A percentile compares a stretch with the other conserved stretches of the same genome.
These are phyloP conservation scores for Clarias laeviceps DNA, from an alignment of 2,797 vertebrate species.

Conservation along the genomic window DNA sequence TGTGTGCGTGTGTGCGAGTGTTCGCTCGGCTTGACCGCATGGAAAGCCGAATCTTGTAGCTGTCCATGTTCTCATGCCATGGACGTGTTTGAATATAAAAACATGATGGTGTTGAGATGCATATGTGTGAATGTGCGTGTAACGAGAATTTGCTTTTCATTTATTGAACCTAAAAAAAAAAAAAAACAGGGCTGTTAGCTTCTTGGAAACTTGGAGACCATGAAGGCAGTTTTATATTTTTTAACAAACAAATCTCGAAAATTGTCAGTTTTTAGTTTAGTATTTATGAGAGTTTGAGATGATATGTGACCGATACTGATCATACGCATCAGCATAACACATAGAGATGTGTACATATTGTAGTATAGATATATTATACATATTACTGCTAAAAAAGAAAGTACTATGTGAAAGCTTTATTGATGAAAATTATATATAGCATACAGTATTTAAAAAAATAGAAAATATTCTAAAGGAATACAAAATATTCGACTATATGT, in stretches of 20 bases:
- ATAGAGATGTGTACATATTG: constrained; percentile 49
- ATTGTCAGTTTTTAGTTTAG: not conserved
- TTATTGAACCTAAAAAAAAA: not conserved
- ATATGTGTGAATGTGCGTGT: constrained; percentile 35
- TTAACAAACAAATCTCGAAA: not conserved
- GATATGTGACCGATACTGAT: not conserved
- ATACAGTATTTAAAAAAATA: constrained; percentile 26
- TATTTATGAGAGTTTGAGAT: not conserved
- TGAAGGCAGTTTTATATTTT: constrained; percentile 30
- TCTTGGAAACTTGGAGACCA: constrained; percentile 28
- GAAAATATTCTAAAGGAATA: constrained; percentile 44
- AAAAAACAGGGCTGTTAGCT: constrained; percentile 16
- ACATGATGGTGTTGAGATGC: not conserved
- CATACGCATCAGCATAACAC: constrained; percentile 24
- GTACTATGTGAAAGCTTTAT: constrained; percentile 29
- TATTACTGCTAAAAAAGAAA: constrained; percentile 11
- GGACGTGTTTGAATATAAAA: constrained; percentile 5
- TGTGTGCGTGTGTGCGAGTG: constrained; percentile 37
- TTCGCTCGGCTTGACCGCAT: constrained; percentile 31
- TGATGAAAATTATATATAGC: constrained; percentile 38
- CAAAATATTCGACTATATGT: constrained; percentile 41
- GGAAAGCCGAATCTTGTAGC: constrained; percentile 39
- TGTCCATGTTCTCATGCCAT: constrained; percentile 18
- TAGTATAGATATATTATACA: constrained; percentile 34
- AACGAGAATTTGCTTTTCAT: constrained; percentile 6